Evolutionary conservation across 2,797 vertebrate genomes (phyloP).

Genomic region (Squalus acanthias): DNA sequence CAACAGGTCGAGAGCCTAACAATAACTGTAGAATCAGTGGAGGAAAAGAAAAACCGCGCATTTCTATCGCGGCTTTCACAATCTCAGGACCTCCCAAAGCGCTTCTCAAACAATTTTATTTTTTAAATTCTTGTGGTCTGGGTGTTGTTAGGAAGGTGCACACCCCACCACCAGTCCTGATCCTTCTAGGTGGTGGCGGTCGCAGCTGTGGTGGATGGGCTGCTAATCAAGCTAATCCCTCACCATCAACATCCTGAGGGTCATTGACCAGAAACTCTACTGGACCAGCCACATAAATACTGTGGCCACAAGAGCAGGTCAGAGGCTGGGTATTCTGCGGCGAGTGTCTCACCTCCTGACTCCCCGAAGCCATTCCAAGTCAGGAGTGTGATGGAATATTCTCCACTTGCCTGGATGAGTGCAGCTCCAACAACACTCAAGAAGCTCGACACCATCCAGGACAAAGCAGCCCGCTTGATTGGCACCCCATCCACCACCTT

Average conservation of each 20-base stretch:
- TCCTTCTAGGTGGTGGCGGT: background rate
- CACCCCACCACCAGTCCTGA: background rate
- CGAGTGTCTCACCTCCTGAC: background rate
- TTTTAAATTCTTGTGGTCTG: background rate
- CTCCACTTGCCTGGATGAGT: background rate
- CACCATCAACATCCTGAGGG: background rate
- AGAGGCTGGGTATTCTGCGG: background rate
- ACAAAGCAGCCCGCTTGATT: background rate
- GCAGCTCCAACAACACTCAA: background rate
- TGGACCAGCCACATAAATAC: background rate
- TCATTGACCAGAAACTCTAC: background rate
- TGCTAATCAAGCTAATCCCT: background rate
- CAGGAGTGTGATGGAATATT: background rate
- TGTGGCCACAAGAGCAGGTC: background rate
- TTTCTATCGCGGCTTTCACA: background rate
- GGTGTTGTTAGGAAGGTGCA: background rate
- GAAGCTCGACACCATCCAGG: background rate
- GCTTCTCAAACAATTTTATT: background rate
- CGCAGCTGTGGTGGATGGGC: background rate
- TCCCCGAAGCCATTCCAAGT: background rate
- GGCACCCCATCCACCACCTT: background rate
- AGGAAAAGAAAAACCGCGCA: background rate
- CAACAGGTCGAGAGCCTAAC: conserved; percentile 37
- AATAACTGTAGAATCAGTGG: conserved; percentile 42
- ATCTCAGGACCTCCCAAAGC: background rate